Conservation (phyloP, 2,797 vertebrate species). For the Hirundo rustica region DNA sequence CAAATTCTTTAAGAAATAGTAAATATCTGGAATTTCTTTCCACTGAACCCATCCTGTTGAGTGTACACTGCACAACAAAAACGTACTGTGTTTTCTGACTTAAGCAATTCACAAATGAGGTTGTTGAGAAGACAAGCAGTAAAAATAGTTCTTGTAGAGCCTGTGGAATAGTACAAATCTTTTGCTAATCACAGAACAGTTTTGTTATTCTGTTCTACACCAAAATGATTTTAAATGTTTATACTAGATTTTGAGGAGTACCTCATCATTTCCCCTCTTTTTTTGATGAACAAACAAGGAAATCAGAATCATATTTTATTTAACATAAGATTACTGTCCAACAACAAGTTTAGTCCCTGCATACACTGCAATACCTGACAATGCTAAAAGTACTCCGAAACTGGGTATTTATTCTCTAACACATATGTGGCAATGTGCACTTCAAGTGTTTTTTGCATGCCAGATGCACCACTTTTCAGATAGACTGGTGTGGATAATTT, state of each 20-base stretch:
- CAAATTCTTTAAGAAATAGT: neutral
- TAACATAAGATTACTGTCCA: neutral
- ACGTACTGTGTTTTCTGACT: neutral
- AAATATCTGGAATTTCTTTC: neutral
- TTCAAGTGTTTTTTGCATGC: neutral
- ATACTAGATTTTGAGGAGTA: neutral
- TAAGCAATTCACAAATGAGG: neutral
- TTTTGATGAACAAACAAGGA: neutral
- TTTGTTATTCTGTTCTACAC: neutral
- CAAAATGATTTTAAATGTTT: neutral
- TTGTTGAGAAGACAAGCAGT: neutral
- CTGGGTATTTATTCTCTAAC: neutral
- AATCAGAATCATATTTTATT: neutral
- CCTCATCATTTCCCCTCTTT: neutral
- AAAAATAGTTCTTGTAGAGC: constrained; percentile 2
- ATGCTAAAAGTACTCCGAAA: neutral
- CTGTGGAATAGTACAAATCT: neutral
- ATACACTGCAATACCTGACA: neutral
- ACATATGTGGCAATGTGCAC: neutral
- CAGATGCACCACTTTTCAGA: neutral
- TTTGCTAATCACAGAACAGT: neutral
- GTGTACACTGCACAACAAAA: neutral
- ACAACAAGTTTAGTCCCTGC: neutral
- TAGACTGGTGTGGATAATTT: neutral
- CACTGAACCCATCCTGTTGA: neutral